Conservation (phyloP, 2,113 vertebrate genomes). For the Elaphurus davidianus region DNA sequence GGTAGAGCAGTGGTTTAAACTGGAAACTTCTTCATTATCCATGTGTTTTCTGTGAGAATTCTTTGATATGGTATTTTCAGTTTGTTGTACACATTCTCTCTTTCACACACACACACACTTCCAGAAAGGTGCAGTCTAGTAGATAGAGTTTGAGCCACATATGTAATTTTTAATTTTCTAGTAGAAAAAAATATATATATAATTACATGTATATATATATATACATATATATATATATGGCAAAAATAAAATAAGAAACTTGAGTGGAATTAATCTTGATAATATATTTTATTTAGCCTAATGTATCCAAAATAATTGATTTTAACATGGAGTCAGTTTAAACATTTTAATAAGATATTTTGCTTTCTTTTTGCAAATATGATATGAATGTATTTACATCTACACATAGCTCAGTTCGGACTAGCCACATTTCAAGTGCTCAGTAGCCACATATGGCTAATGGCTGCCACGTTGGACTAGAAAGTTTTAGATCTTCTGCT, state of each 20-base stretch:
- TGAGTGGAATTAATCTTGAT: neutral
- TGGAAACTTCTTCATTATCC: neutral
- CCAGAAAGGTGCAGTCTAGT: neutral
- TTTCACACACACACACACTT: neutral
- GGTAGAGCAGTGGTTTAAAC: neutral
- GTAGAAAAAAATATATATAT: neutral
- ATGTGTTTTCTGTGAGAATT: neutral
- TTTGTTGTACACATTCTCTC: neutral
- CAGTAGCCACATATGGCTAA: neutral
- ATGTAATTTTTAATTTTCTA: neutral
- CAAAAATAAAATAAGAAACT: neutral
- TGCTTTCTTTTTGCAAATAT: neutral
- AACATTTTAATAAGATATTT: neutral
- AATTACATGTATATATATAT: neutral
- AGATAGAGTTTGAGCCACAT: neutral
- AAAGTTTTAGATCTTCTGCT: neutral
- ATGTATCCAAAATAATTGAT: neutral
- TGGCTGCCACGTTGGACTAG: neutral
- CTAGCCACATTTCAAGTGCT: neutral
- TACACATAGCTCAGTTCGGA: neutral
- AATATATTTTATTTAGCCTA: slow-evolving; percentile 1
- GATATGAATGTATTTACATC: neutral
- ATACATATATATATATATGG: neutral
- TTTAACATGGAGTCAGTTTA: neutral
- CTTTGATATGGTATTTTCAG: neutral